Base-by-base conservation (phyloP, 1,140 invertebrate genomes). In the Wiebesia pumilae region DNA sequence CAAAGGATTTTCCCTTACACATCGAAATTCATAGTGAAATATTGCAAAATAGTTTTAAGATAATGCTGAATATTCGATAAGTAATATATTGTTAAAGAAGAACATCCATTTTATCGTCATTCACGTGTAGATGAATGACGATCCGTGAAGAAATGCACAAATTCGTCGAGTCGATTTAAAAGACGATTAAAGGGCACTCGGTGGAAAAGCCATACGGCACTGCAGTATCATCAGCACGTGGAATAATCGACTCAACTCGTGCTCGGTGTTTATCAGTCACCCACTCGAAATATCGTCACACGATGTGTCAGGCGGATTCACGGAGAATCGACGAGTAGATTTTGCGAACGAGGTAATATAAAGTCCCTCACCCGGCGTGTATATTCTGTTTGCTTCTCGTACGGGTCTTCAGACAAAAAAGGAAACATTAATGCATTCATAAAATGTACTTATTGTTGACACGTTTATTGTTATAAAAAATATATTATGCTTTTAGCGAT, bases 271-370 rank as follows among this genome's bases (percentile, higher is more conserved):
- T 71, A 80, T 47, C 62, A 79, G 40, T 84, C 62, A 77, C 30
- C 40, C 75, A 54, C 12, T 80, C 33, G 30, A 80, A 85, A 80
- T 80, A 78, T 84, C 3, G 21, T 40, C 58, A 65, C 33, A 33
- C 47, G 51, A 75, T 54, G 21, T 19, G 51, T 43, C 35, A 62
- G 30, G 7, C 24, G 24, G 24, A 43, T 47, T 27, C 33, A 54
- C 51, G 19, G 51, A 16, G 9, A 54, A 19, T 54, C 51, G 43
- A 47, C 43, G 12, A 47, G 43, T 54, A 2, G 10, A 19, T 54
- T 54, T 54, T 16, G 19, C 14, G 19, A 54, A 16, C 14, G 19
- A 54, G 51, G 51, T 54, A 54, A 54, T 54, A 54, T 14, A 54
- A 47, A 47, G 51, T 54, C 51, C 10, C 19, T 54, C 14, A 10